These are phyloP conservation scores for Aproaerema taeniolella DNA, from an alignment of 2,888 invertebrate species.

Conservation along the genomic window DNA sequence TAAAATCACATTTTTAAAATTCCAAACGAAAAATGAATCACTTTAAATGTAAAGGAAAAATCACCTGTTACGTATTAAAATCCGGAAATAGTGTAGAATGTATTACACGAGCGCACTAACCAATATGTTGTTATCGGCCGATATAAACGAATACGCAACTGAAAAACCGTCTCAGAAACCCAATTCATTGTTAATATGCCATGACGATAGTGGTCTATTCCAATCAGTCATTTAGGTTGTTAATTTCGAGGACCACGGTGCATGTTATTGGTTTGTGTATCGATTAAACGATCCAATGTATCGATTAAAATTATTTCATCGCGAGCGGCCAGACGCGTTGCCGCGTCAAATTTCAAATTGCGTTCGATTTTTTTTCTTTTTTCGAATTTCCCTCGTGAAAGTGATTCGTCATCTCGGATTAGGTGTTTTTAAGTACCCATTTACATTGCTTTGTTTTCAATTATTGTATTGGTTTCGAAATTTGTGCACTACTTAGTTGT, in stretches of 20 bases:
- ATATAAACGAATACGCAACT: conserved; percentile 45
- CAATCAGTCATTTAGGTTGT: conserved; percentile 73
- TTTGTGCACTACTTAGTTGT: neutral
- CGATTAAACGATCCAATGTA: conserved; percentile 27
- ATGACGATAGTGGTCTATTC: conserved; percentile 64
- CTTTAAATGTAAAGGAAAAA: too few relatives aligned
- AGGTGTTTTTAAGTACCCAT: too few relatives aligned
- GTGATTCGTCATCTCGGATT: too few relatives aligned
- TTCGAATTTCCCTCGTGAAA: too few relatives aligned
- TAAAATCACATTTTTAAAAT: too few relatives aligned
- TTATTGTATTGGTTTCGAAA: neutral
- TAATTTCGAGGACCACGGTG: conserved; percentile 72
- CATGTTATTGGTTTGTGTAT: conserved; percentile 63
- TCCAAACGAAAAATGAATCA: too few relatives aligned
- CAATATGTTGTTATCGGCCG: conserved; percentile 56
- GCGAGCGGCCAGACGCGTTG: conserved; percentile 7
- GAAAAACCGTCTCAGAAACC: conserved; percentile 68
- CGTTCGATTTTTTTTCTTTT: conserved; percentile 12
- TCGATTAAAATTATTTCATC: conserved; percentile 25
- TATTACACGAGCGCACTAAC: conserved; percentile 25
- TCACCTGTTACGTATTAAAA: too few relatives aligned
- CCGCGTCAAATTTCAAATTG: conserved; percentile 17
- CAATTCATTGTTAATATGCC: conserved; percentile 72
- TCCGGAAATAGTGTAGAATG: too few relatives aligned
- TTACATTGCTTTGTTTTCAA: too few relatives aligned